Evolutionary conservation across 2,888 invertebrate species (phyloP).

Genomic region (Lithophane semibrunnea): DNA sequence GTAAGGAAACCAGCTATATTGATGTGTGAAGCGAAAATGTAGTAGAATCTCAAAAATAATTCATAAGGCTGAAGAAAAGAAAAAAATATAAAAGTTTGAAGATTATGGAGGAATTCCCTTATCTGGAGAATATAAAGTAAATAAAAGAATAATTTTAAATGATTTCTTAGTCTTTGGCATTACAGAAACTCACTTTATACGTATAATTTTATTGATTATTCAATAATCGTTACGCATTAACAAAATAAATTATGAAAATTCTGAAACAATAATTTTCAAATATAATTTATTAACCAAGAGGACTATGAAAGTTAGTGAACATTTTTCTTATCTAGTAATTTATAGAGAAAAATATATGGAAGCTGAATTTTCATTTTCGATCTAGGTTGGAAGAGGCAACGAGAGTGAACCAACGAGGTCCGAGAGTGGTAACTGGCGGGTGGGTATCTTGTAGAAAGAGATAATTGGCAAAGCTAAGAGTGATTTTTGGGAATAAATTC

Average conservation of each 20-base stretch:
- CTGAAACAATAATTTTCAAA: conserved; percentile 63
- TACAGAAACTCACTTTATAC: conserved; percentile 19
- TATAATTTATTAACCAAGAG: conserved; percentile 69
- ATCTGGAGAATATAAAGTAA: background rate
- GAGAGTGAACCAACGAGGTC: conserved; percentile 83
- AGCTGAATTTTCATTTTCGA: conserved; percentile 90
- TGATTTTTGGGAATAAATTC: background rate
- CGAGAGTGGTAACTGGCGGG: conserved; percentile 88
- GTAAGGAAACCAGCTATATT: conserved; percentile 89
- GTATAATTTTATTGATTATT: too few species aligned
- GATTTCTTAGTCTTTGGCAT: background rate
- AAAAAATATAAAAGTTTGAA: too few species aligned
- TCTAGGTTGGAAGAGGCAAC: conserved; percentile 88
- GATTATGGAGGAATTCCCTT: background rate
- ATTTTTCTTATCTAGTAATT: conserved; percentile 82
- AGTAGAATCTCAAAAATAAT: conserved; percentile 19
- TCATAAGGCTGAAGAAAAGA: too few species aligned
- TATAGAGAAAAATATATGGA: conserved; percentile 84
- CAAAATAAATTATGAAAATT: conserved; percentile 36
- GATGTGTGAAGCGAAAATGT: conserved; percentile 39
- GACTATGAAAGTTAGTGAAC: conserved; percentile 83
- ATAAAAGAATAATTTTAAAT: background rate
- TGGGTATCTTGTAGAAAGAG: conserved; percentile 83
- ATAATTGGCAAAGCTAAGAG: conserved; percentile 59
- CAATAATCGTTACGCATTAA: background rate